Evolutionary conservation across 2,797 vertebrate species (phyloP), one percentile per base, ranked within the genome.

Genomic region (Bradypodion ventrale): DNA sequence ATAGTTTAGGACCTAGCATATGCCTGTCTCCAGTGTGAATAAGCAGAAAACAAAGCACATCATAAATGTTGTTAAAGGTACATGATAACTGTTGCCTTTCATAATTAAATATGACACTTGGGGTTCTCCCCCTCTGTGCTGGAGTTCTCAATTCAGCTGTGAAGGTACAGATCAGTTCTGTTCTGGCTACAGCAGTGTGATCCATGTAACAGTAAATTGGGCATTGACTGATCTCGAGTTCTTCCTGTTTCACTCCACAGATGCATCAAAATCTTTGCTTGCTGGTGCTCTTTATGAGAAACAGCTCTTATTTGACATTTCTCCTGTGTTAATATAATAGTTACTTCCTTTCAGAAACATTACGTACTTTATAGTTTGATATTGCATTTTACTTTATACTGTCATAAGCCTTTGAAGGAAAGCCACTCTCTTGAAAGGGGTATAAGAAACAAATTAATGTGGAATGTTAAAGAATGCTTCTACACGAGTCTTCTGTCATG

Each of bases 31-130:
- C 59, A 70, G 29, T 35, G 37, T 69, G 69, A 63, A 32, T 66
- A 56, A 74, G 69, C 80, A 60, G 69, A 79, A 85, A 79, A 44
- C 68, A 56, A 83, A 83, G 82, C 69, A 77, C 82, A 77, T 83
- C 75, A 69, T 83, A 82, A 82, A 75, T 82, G 70, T 60, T 70
- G 21, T 83, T 66, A 83, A 83, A 83, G 76, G 77, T 83, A 42
- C 52, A 83, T 77, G 82, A 46, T 62, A 37, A 70, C 46, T 40
- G 46, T 60, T 83, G 75, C 69, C 82, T 83, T 83, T 78, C 65
- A 77, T 83, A 83, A 83, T 78, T 40, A 15, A 46, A n/a, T 23
- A 27, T 21, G 75, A 60, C 65, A 56, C n/a, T 68, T 70, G 49
- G 37, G 25, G n/a, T 59, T 77, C 75, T 77, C 19, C 72, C 21